Conservation (phyloP, 1,140 invertebrate species). For the Parapsyche elsis region DNA sequence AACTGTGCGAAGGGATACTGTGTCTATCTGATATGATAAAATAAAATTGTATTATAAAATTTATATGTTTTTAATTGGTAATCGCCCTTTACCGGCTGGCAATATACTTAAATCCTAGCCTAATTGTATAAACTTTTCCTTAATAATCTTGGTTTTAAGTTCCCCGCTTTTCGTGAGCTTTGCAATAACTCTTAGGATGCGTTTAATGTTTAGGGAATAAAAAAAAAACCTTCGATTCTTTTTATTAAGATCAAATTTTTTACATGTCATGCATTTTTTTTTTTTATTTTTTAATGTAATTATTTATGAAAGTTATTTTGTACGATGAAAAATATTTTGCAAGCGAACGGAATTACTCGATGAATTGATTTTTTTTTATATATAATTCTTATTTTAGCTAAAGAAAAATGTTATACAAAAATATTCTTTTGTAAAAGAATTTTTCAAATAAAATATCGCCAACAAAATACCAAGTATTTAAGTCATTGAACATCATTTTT, state of each 20-base stretch:
- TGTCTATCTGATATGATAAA: constrained; percentile 69
- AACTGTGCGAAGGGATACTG: constrained; percentile 67
- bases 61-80: constrained; percentile 56
- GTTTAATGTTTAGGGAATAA: neutral
- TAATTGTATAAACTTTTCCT: constrained; percentile 27
- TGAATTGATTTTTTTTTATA: neutral
- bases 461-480: constrained; percentile 28
- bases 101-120: constrained; percentile 33
- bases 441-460: constrained; percentile 33
- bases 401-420: constrained; percentile 12
- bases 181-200: neutral
- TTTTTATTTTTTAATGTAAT: neutral
- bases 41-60: constrained; percentile 69
- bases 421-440: constrained; percentile 26
- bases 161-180: constrained; percentile 2
- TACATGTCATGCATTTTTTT: neutral
- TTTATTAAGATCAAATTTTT: neutral
- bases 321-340: constrained; percentile 3
- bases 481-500: constrained; percentile 16
- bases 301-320: constrained; percentile 5
- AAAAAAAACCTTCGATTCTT: neutral
- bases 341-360: constrained; percentile 18
- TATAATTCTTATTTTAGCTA: constrained; percentile 19
- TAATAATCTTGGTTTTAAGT: constrained; percentile 12
- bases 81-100: constrained; percentile 26